Conservation (phyloP, 2,113 vertebrate genomes). For the Pseudorasbora parva region DNA sequence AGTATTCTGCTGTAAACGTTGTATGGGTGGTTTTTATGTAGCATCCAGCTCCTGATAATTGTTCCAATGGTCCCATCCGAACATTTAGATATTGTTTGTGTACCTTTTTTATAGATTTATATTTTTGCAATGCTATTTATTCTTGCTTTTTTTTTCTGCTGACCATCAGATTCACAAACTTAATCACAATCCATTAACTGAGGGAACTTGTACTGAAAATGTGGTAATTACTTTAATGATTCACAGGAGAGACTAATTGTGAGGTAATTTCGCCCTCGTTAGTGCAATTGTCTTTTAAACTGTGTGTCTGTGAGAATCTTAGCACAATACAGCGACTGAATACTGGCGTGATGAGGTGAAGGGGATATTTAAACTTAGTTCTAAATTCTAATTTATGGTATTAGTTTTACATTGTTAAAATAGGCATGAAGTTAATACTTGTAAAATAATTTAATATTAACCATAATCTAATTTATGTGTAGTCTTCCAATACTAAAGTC, state of each 20-base stretch:
- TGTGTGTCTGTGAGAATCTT: neutral
- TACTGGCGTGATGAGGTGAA: neutral
- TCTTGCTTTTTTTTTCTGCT: neutral
- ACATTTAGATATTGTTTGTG: neutral
- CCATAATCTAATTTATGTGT: neutral
- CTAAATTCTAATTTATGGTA: too few relatives aligned
- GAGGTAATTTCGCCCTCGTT: neutral
- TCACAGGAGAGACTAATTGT: neutral
- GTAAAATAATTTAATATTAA: neutral
- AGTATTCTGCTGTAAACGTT: too few relatives aligned
- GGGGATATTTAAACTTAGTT: too few relatives aligned
- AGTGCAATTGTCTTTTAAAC: neutral
- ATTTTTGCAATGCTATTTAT: neutral
- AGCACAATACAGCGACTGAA: neutral
- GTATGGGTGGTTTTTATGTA: neutral
- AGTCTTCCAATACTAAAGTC: neutral
- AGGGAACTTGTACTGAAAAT: neutral
- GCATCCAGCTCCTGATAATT: neutral
- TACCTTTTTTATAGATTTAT: neutral
- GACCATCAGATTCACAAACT: neutral
- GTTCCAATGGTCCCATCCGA: neutral
- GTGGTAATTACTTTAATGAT: conserved; percentile 7
- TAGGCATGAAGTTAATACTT: too few relatives aligned
- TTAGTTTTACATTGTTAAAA: too few relatives aligned
- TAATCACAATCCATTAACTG: neutral